These are phyloP conservation scores for Oxystoma pomonae DNA, from an alignment of 2,888 invertebrate species.

Conservation along the genomic window DNA sequence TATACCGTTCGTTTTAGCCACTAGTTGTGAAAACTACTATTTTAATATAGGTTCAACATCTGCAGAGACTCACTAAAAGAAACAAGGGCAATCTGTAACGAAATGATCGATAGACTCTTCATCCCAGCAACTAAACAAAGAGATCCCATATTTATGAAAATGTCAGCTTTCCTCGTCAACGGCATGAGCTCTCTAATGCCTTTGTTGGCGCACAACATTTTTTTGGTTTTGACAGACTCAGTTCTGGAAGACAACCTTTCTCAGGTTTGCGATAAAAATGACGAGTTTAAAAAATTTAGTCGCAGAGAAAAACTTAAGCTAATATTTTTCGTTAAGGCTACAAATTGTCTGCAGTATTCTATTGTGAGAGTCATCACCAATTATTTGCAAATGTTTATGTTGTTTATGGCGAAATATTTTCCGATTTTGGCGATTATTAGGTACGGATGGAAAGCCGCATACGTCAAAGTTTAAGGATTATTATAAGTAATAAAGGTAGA, in stretches of 20 bases:
- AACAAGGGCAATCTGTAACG: conserved; percentile 57
- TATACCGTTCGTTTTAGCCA: too few species aligned
- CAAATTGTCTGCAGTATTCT: background rate
- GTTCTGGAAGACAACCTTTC: conserved; percentile 20
- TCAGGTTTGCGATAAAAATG: conserved; percentile 23
- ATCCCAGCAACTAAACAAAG: conserved; percentile 58
- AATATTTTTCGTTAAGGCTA: background rate
- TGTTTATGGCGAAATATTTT: background rate
- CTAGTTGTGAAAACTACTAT: too few species aligned
- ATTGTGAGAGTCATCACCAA: background rate
- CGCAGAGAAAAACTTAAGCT: conserved; percentile 20
- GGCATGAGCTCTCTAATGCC: conserved; percentile 69
- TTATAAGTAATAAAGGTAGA: too few species aligned
- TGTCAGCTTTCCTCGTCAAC: conserved; percentile 60
- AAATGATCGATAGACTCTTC: conserved; percentile 57
- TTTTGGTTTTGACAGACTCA: conserved; percentile 47
- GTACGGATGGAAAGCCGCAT: background rate
- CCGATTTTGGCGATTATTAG: background rate
- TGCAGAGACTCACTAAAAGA: conserved; percentile 61
- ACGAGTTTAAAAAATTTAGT: conserved; percentile 18
- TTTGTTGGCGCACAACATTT: conserved; percentile 54
- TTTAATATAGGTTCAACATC: conserved; percentile 64
- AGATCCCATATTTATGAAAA: conserved; percentile 58
- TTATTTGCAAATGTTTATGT: background rate
- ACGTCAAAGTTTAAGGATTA: background rate